Evolutionary conservation across 1,140 invertebrate genomes (phyloP).

Genomic region (Conopomorpha cramerella): DNA sequence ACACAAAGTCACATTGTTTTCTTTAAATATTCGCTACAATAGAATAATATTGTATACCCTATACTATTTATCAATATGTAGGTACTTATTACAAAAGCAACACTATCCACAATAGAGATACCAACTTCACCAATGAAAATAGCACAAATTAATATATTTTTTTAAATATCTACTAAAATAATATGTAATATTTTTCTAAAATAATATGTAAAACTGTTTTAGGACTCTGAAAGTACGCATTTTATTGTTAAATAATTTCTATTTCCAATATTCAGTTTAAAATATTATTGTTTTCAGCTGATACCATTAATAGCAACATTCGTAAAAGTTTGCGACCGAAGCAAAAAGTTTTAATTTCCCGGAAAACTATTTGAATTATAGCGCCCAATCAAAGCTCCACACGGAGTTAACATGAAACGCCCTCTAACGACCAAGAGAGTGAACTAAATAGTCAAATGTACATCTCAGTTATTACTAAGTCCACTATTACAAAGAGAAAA

Average conservation of each 20-base stretch:
- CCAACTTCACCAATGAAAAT: neutral
- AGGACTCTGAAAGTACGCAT: neutral
- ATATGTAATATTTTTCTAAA: neutral
- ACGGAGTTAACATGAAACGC: too few species aligned
- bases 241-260: neutral
- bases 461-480: too few species aligned
- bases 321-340: neutral
- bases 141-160: neutral
- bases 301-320: neutral
- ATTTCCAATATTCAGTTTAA: neutral
- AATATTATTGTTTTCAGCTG: neutral
- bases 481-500: neutral
- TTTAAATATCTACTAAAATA: neutral
- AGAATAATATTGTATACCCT: too few species aligned
- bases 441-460: too few species aligned
- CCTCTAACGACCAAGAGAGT: too few species aligned
- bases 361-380: too few species aligned
- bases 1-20: too few species aligned
- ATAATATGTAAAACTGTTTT: neutral
- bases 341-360: neutral
- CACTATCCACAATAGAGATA: neutral
- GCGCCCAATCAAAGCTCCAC: too few species aligned
- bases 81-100: conserved; percentile 5
- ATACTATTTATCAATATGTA: too few species aligned
- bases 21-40: too few species aligned